phyloP scores from a whole-genome alignment of 2,888 invertebrate genomes.

The Agelastica alni region DNA sequence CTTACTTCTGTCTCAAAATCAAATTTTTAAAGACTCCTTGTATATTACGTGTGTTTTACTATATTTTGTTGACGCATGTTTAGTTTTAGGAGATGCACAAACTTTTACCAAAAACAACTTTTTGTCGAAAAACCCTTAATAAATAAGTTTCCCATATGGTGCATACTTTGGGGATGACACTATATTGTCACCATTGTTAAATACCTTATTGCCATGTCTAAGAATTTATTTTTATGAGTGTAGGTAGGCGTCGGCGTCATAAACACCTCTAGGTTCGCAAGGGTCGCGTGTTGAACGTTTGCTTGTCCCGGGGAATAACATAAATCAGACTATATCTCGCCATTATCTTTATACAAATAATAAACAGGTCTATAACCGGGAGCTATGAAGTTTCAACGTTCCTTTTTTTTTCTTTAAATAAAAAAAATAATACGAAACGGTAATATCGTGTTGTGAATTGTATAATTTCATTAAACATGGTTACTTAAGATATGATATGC shows the following conservation, averaged over 20 bases:
- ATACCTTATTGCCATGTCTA: neutral
- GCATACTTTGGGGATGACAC: no score
- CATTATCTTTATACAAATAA: constrained; percentile 55
- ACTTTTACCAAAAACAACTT: no score
- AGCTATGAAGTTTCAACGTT: constrained; percentile 47
- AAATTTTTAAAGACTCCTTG: no score
- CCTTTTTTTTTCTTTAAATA: no score
- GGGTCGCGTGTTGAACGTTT: constrained; percentile 43
- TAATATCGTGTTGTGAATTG: constrained; percentile 55
- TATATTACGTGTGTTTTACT: no score
- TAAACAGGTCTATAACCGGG: constrained; percentile 52
- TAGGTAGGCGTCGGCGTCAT: constrained; percentile 14
- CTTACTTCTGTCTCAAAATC: no score
- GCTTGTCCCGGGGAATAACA: constrained; percentile 39
- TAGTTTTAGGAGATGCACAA: no score
- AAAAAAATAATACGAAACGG: constrained; percentile 47
- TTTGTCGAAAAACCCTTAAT: no score
- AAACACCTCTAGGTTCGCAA: constrained; percentile 4
- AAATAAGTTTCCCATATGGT: no score
- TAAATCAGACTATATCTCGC: constrained; percentile 49
- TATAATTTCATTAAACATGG: constrained; percentile 55
- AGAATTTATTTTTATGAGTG: neutral
- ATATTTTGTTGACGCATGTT: no score
- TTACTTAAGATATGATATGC: constrained; percentile 53
- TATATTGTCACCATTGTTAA: neutral